Evolutionary conservation across 1,140 invertebrate species (phyloP), one percentile per base, ranked within the genome.

Genomic region (Cheumatopsyche charites): DNA sequence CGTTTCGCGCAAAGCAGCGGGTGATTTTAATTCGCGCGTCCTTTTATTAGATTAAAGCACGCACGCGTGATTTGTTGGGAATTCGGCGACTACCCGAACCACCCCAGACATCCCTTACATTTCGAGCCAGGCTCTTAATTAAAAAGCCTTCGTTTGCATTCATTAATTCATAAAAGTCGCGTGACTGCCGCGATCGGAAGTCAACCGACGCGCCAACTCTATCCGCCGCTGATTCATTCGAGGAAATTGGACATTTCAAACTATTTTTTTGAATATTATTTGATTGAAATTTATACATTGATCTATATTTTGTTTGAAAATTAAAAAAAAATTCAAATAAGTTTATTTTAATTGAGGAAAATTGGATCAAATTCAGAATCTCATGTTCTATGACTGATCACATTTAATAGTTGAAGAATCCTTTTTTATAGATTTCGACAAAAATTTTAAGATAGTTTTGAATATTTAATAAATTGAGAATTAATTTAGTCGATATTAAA

Each of bases 1-100:
- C 29, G 29, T 36, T 36, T 36, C 29, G 29, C 29, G 29, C 29
- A 36, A 36, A 71, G 13, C 73, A 74, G 55, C 69, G 73, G 73
- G 66, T 43, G 71, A 67, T 75, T 75, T 75, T 72, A 70, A 72
- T 72, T 75, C 72, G 55, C 26, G 66, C 1, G 66, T 41, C 45
- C 19, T 52, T 17, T 41, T 47, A 66, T 72, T 72, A 52, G 63
- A 72, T 72, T 72, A 62, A 58, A 43, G 26, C 47, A 45, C 62
- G 23, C 29, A 23, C 11, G 47, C n/a, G 15, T 52, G 47, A 52
- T 52, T 52, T 52, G 47, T 5, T 19, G 5, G 19, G 15, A 47
- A 47, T n/a, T 47, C 45, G 19, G 47, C 7, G 19, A 52, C 47
- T 19, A 52, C 7, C 47, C 47, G n/a, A 15, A 47, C 45, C 45